Percentiles rank a stretch among this genome's conserved stretches.
These are phyloP conservation scores for Pipra filicauda DNA, from an alignment of 2,113 vertebrate species.

Conservation along the genomic window DNA sequence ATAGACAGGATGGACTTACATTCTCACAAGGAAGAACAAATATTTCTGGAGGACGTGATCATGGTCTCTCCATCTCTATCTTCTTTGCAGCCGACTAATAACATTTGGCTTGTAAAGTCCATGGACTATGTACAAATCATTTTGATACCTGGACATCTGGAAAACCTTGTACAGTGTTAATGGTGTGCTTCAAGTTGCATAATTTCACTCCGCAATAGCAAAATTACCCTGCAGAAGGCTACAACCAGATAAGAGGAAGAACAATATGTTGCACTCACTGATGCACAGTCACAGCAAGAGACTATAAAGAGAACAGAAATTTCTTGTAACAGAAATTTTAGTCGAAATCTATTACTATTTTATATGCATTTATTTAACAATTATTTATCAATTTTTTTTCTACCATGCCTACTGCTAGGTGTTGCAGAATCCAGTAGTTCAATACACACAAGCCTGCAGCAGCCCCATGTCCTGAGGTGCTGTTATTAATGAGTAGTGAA, in stretches of 20 bases:
- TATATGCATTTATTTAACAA: neutral
- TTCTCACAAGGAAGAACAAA: neutral
- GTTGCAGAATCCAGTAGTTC: neutral
- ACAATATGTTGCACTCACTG: neutral
- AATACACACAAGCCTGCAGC: neutral
- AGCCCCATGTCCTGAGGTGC: neutral
- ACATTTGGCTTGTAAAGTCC: neutral
- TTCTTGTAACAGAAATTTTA: neutral
- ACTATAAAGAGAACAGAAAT: neutral
- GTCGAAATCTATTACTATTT: neutral
- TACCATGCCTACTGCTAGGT: neutral
- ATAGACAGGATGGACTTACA: neutral
- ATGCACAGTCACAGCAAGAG: neutral
- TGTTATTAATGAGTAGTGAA: neutral
- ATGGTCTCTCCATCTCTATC: neutral
- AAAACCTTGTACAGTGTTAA: conserved; percentile 20
- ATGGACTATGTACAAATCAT: neutral
- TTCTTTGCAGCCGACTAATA: neutral
- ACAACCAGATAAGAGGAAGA: neutral
- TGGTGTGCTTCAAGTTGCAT: neutral
- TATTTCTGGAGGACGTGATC: neutral
- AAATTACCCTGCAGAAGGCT: conserved; percentile 18
- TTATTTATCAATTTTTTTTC: neutral
- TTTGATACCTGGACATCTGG: conserved; percentile 22
- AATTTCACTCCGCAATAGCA: neutral